Evolutionary conservation across 2,797 vertebrate species (phyloP).

Genomic region (Adelosebastes latens): DNA sequence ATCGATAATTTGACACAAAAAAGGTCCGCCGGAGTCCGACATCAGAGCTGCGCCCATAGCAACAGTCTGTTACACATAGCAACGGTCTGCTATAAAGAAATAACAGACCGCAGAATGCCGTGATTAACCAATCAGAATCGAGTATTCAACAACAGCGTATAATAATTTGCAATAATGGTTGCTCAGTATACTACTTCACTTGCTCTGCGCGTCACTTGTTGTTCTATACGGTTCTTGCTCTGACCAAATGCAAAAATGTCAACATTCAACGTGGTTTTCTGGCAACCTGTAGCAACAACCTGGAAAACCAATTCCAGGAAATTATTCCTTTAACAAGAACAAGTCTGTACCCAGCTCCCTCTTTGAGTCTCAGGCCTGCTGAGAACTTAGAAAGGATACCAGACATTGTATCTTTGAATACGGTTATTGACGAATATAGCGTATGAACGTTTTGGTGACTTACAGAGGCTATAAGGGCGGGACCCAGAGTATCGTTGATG

Average conservation of each 20-base stretch:
- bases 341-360: not conserved
- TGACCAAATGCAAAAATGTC: not conserved
- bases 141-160: no score
- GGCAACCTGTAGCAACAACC: no score
- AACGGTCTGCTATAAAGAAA: no score
- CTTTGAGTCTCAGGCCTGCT: not conserved
- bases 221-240: not conserved
- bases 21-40: no score
- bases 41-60: no score
- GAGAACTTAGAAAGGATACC: not conserved
- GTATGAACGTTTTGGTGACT: slow-evolving; percentile 59
- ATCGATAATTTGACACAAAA: no score
- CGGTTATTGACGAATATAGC: no score
- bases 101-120: no score
- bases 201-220: not conserved
- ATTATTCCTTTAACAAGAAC: not conserved
- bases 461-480: slow-evolving; percentile 90
- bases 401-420: not conserved
- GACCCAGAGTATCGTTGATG: slow-evolving; percentile 91
- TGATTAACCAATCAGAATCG: no score
- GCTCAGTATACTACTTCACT: not conserved
- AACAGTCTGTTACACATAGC: no score
- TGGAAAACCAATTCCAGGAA: no score
- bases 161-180: not conserved
- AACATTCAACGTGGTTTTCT: no score